Percentiles rank a stretch among this genome's conserved stretches.
These are phyloP conservation scores for Catalaphyllia jardinei DNA, from an alignment of 64 coral and sea anemone species.

Conservation along the genomic window DNA sequence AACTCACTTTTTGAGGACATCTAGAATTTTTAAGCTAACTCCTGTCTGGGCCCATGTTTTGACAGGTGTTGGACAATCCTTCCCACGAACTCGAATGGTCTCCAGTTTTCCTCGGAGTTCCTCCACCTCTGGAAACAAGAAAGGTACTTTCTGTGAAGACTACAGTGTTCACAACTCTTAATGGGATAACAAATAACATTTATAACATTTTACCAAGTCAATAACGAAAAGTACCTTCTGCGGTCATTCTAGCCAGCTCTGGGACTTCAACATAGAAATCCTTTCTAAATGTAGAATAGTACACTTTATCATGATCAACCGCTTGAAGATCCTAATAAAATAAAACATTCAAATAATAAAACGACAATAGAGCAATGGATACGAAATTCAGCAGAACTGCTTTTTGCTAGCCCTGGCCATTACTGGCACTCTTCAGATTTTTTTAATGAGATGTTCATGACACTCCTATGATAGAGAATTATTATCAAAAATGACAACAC, in stretches of 20 bases:
- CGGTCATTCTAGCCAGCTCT: constrained; percentile 89
- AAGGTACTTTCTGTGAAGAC: background rate
- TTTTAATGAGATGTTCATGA: too few relatives aligned
- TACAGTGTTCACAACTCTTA: too few relatives aligned
- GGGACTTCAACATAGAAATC: constrained; percentile 98
- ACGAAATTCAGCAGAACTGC: background rate
- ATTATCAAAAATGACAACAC: background rate
- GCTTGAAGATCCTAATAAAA: constrained; percentile 83
- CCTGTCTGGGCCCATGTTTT: constrained; percentile 78
- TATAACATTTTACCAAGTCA: too few relatives aligned
- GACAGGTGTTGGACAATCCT: constrained; percentile 71
- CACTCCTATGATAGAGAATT: background rate
- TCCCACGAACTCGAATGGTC: constrained; percentile 61
- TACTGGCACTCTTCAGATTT: too few relatives aligned
- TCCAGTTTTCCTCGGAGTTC: constrained; percentile 51
- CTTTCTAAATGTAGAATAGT: constrained; percentile 89
- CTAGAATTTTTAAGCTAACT: constrained; percentile 64
- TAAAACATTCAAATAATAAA: background rate
- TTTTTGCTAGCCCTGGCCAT: too few relatives aligned
- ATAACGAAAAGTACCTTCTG: constrained; percentile 64
- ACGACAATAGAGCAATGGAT: background rate
- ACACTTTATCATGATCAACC: constrained; percentile 93
- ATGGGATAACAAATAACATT: too few relatives aligned
- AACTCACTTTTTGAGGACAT: constrained; percentile 73
- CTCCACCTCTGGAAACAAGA: constrained; percentile 35